A percentile compares a stretch with the other conserved stretches of the same genome.
Evolutionary conservation across 1,140 invertebrate species (phyloP).

Genomic region (Tetranychus cinnabarinus): DNA sequence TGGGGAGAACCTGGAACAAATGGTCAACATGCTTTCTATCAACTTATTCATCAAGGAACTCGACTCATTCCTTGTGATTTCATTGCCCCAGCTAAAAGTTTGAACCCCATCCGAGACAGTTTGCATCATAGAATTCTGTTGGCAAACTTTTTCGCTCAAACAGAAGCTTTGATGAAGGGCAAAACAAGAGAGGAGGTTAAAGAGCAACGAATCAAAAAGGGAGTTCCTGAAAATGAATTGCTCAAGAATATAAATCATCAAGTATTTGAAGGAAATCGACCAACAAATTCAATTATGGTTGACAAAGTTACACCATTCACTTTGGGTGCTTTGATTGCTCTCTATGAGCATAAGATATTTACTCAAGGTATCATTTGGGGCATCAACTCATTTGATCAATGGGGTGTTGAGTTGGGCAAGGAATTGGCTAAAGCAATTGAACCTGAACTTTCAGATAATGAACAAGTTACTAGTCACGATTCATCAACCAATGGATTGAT

Average conservation of each 20-base stretch:
- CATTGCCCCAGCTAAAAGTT: slow-evolving; percentile 71
- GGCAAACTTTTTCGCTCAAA: slow-evolving; percentile 95
- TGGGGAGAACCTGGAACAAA: slow-evolving; percentile 98
- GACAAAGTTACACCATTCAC: slow-evolving; percentile 78
- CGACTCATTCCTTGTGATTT: slow-evolving; percentile 89
- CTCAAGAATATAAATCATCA: slow-evolving; percentile 75
- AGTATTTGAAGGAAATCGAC: slow-evolving; percentile 85
- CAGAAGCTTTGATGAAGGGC: slow-evolving; percentile 84
- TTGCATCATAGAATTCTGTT: slow-evolving; percentile 59
- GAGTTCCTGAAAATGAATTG: slow-evolving; percentile 35
- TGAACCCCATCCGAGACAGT: slow-evolving; percentile 63
- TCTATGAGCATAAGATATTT: slow-evolving; percentile 99
- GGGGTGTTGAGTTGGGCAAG: slow-evolving; percentile 96
- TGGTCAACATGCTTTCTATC: slow-evolving; percentile 97
- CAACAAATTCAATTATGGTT: slow-evolving; percentile 92
- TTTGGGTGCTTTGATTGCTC: slow-evolving; percentile 84
- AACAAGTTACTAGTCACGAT: slow-evolving; percentile 42
- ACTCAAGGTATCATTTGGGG: slow-evolving; percentile 95
- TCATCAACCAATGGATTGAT: slow-evolving; percentile 80
- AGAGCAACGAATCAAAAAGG: slow-evolving; percentile 43
- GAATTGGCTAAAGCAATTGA: slow-evolving; percentile 92
- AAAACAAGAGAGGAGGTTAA: slow-evolving; percentile 50
- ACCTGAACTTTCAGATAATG: slow-evolving; percentile 51
- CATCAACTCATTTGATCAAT: slow-evolving; percentile 98
- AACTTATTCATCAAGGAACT: slow-evolving; percentile 73